Percentiles rank a stretch among this genome's conserved stretches.
phyloP scores from a whole-genome alignment of 2,888 invertebrate genomes.

The Machimus rusticus region DNA sequence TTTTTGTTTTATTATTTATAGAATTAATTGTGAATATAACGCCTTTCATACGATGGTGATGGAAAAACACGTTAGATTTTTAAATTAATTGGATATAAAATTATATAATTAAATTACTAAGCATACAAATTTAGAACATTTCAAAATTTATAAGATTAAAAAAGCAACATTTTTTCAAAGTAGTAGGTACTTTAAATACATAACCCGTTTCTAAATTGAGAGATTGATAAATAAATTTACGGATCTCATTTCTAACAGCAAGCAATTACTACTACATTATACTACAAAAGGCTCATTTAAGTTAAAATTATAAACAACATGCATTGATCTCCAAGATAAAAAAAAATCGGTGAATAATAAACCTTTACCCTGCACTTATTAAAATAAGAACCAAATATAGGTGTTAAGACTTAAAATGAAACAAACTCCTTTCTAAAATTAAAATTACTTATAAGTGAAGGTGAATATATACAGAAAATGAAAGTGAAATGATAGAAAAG shows the following conservation, averaged over 20 bases:
- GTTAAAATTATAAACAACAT: neutral
- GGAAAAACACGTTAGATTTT: neutral
- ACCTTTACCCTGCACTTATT: neutral
- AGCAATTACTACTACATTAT: neutral
- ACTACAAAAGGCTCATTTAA: neutral
- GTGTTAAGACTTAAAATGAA: neutral
- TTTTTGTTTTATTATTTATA: neutral
- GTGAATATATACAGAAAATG: conserved; percentile 30
- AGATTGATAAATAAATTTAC: neutral
- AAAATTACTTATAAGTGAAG: conserved; percentile 1
- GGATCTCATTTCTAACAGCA: neutral
- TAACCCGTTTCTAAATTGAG: neutral
- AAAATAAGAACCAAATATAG: neutral
- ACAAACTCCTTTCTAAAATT: neutral
- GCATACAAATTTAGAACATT: neutral
- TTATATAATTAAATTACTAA: neutral
- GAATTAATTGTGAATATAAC: no score
- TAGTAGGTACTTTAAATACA: neutral
- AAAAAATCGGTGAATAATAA: neutral
- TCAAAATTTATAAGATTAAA: neutral
- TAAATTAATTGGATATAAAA: neutral
- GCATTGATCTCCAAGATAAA: neutral
- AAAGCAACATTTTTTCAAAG: neutral
- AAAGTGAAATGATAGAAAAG: conserved; percentile 14
- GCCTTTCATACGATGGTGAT: neutral